Base-by-base conservation (phyloP, 1,140 invertebrate genomes). In the Philaenus spumarius region DNA sequence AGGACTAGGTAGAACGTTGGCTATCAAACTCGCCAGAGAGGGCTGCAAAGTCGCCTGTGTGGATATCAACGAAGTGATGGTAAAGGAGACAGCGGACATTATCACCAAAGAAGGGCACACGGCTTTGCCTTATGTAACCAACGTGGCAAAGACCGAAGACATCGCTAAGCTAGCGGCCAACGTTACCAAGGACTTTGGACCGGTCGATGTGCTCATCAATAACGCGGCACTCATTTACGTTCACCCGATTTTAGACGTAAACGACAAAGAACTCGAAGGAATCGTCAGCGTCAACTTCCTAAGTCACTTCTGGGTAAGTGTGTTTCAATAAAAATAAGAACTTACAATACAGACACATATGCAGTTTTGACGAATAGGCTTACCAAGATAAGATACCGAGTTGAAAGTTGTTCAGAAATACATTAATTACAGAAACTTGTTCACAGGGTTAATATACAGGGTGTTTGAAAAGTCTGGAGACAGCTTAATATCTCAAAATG, bases 1-100 rank as follows among this genome's bases (percentile, higher is more conserved):
- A 66, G 86, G 85, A 14, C 75, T 89, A 39, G 86, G 86, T 1
- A 73, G 76, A 63, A 81, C 84, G 67, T 69, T 87, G 47, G 80
- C 82, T 0, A 71, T 83, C 53, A 76, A 81, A 64, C 71, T 87
- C 39, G 76, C 81, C 9, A 72, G 75, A 20, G 67, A 80, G 9
- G 84, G 83, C 51, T 80, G 79, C 2, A 75, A 66, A 54, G 78
- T 87, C 20, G 76, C 85, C 22, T 83, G 84, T 62, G 76, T 85
- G 14, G 86, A 88, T 66, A 75, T 82, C 26, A 80, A 84, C 67
- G 64, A 68, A 39, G 65, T 70, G 40, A 74, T 68, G 52, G 82
- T 80, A 63, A 64, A 76, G 53, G 66, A 72, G 15, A 81, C 79
- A 2, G 73, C 73, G 20, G 65, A n/a, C n/a, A n/a, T n/a, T n/a